Conservation (phyloP, 2,113 vertebrate species). For the Otis tarda region DNA sequence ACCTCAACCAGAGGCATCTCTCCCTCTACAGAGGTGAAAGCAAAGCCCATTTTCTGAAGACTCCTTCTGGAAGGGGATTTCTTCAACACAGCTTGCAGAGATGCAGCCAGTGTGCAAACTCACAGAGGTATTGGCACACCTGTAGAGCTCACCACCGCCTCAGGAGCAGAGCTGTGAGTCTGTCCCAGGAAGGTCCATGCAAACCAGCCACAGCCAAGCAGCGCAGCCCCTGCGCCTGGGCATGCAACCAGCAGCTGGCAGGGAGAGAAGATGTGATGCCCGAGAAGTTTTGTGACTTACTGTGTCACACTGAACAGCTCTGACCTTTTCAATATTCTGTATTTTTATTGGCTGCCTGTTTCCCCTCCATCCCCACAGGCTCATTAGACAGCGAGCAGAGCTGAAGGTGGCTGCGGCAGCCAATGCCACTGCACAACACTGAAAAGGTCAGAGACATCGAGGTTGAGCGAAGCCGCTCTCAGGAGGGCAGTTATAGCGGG, state of each 20-base stretch:
- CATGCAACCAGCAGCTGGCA: not conserved
- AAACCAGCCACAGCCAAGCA: not conserved
- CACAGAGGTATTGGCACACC: not conserved
- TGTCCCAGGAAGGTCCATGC: not conserved
- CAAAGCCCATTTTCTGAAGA: not conserved
- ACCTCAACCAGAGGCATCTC: not conserved
- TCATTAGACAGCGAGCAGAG: not conserved
- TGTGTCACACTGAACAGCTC: not conserved
- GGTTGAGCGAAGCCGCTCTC: not conserved
- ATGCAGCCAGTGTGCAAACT: not conserved
- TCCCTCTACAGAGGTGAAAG: not conserved
- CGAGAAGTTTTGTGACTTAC: not conserved
- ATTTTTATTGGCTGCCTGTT: slow-evolving; percentile 57
- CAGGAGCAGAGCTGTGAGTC: not conserved
- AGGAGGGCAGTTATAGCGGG: not conserved
- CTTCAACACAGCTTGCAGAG: not conserved
- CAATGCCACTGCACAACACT: not conserved
- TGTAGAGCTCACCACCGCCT: not conserved
- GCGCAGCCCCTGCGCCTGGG: not conserved
- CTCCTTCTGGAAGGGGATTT: not conserved
- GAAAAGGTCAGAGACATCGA: slow-evolving; percentile 51
- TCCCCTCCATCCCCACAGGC: not conserved
- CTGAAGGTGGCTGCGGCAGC: not conserved
- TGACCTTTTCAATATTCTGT: slow-evolving; percentile 51
- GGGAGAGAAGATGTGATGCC: fast-evolving